Evolutionary conservation across 2,797 vertebrate species (phyloP).

Genomic region (Hemitrygon akajei): DNA sequence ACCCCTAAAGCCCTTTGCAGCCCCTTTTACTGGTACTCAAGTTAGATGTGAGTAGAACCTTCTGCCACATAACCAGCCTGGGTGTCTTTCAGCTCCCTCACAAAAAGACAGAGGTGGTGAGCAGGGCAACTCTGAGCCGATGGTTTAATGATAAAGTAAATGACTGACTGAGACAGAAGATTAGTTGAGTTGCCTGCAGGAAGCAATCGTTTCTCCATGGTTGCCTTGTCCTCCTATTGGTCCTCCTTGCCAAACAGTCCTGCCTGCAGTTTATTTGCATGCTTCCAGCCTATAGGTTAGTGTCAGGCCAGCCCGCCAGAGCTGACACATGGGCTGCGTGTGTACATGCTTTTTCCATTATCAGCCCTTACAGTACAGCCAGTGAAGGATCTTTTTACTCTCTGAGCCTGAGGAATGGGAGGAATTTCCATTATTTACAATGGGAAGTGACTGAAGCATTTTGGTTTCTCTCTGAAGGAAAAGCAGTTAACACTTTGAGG

Average conservation of each 20-base stretch:
- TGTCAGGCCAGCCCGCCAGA: not conserved
- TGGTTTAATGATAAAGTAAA: not conserved
- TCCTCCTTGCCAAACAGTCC: not conserved
- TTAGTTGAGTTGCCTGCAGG: not conserved
- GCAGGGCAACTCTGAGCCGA: not conserved
- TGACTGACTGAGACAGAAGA: not conserved
- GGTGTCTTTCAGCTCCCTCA: not conserved
- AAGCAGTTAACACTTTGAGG: conserved; percentile 18
- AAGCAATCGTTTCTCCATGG: not conserved
- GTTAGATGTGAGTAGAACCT: too few relatives aligned
- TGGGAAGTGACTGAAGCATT: conserved; percentile 32
- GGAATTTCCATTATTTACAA: conserved; percentile 38
- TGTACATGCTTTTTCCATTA: conserved; percentile 38
- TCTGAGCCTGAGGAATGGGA: conserved; percentile 26
- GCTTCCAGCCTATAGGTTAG: not conserved
- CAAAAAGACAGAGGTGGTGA: not conserved
- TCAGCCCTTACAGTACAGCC: conserved; percentile 1
- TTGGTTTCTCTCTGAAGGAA: not conserved
- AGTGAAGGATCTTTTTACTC: conserved; percentile 31
- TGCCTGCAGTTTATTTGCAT: not conserved
- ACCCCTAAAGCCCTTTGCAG: too few relatives aligned
- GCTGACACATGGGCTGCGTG: conserved; percentile 27
- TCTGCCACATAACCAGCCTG: too few relatives aligned
- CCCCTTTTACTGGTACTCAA: too few relatives aligned
- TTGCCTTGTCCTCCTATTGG: conserved; percentile 34